Conservation (phyloP, 2,797 vertebrate genomes). For the Pangasius djambal region DNA sequence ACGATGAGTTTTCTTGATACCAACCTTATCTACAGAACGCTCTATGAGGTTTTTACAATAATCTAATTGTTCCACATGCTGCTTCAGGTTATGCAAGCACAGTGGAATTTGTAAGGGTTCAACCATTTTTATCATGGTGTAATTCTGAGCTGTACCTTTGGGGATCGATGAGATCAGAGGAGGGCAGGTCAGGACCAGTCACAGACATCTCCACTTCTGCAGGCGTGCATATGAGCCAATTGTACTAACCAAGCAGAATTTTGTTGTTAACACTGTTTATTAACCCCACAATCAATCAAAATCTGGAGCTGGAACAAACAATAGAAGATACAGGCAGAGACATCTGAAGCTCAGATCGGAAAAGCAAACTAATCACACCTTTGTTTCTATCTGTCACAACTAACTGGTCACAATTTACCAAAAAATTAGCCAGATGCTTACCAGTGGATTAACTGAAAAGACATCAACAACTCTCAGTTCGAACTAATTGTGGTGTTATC, state of each 20-base stretch:
- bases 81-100: conserved; percentile 37
- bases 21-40: neutral
- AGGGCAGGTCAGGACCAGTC: conserved; percentile 38
- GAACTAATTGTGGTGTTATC: neutral
- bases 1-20: neutral
- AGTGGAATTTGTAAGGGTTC: conserved; percentile 48
- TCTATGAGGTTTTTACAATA: neutral
- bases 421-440: neutral
- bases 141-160: conserved; percentile 23
- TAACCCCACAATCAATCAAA: neutral
- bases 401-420: neutral
- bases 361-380: neutral
- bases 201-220: neutral
- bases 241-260: conserved; percentile 18
- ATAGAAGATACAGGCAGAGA: neutral
- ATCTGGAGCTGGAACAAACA: neutral
- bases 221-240: neutral
- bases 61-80: conserved; percentile 20
- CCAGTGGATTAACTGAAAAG: neutral
- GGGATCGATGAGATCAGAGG: conserved; percentile 46
- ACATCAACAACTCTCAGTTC: neutral
- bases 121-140: neutral
- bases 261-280: neutral
- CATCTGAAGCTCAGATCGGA: neutral
- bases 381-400: neutral